These are phyloP conservation scores for Enteromius anoplus DNA, from an alignment of 2,797 vertebrate genomes.

Conservation along the genomic window DNA sequence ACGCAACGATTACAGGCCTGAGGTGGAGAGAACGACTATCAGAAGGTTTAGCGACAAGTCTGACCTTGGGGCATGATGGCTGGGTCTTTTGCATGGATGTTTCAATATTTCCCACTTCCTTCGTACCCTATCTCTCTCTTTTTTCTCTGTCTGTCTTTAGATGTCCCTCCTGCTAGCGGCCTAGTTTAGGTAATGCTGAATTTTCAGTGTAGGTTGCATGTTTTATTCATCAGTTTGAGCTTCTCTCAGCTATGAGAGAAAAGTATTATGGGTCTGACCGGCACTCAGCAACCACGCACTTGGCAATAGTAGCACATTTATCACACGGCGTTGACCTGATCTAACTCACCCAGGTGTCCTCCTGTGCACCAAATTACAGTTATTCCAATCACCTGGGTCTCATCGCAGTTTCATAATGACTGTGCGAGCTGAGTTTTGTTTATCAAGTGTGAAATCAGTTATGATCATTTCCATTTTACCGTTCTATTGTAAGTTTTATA, in stretches of 20 bases:
- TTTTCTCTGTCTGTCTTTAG: slow-evolving; percentile 13
- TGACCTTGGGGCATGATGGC: slow-evolving; percentile 42
- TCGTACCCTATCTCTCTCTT: neutral
- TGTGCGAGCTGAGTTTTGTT: neutral
- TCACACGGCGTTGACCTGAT: slow-evolving; percentile 22
- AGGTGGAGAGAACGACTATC: neutral
- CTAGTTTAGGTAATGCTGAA: slow-evolving; percentile 47
- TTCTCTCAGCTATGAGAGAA: slow-evolving; percentile 32
- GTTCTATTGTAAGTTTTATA: neutral
- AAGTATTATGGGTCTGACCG: slow-evolving; percentile 42
- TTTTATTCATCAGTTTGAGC: slow-evolving; percentile 54
- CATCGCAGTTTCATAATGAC: slow-evolving; percentile 1
- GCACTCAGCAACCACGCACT: slow-evolving; percentile 12
- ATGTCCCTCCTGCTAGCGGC: slow-evolving; percentile 12
- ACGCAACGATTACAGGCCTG: neutral
- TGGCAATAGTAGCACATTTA: slow-evolving; percentile 23
- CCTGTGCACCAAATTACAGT: slow-evolving; percentile 8
- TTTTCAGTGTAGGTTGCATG: slow-evolving; percentile 39
- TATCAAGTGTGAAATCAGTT: neutral
- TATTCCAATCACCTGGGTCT: neutral
- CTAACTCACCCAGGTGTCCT: slow-evolving; percentile 16
- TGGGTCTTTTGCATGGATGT: slow-evolving; percentile 11
- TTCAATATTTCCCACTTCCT: neutral
- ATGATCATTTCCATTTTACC: neutral
- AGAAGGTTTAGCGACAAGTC: slow-evolving; percentile 14